phyloP scores from a whole-genome alignment of 2,797 vertebrate genomes.

The Phrynocephalus vlangalii region DNA sequence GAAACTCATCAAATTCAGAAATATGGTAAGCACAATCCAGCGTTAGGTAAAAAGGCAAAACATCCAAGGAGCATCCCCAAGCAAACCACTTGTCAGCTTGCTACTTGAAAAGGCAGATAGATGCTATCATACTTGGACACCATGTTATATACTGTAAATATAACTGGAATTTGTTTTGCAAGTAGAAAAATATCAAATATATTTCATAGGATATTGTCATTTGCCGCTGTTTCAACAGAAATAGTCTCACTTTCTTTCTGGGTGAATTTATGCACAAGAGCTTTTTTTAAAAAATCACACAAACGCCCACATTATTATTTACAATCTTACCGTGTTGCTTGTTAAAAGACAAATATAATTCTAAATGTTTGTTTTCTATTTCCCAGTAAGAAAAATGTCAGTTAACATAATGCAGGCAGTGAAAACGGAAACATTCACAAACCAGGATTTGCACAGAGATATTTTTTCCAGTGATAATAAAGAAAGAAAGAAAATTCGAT shows the following conservation, averaged over 20 bases:
- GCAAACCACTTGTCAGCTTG: background rate
- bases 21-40: background rate
- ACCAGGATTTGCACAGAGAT: background rate
- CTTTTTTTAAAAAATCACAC: background rate
- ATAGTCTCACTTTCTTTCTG: background rate
- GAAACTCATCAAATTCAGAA: background rate
- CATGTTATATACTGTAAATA: background rate
- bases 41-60: background rate
- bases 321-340: background rate
- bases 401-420: background rate
- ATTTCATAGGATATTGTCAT: background rate
- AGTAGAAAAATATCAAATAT: background rate
- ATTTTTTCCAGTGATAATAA: background rate
- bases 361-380: background rate
- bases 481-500: background rate
- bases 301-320: background rate
- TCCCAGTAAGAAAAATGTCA: constrained; percentile 3
- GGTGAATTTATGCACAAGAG: background rate
- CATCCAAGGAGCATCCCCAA: background rate
- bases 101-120: background rate
- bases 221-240: background rate
- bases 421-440: constrained; percentile 12
- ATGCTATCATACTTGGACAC: too few relatives aligned
- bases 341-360: background rate
- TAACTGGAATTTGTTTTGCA: background rate